Base-by-base conservation (phyloP, 2,888 invertebrate species). In the Drosophila mulleri region DNA sequence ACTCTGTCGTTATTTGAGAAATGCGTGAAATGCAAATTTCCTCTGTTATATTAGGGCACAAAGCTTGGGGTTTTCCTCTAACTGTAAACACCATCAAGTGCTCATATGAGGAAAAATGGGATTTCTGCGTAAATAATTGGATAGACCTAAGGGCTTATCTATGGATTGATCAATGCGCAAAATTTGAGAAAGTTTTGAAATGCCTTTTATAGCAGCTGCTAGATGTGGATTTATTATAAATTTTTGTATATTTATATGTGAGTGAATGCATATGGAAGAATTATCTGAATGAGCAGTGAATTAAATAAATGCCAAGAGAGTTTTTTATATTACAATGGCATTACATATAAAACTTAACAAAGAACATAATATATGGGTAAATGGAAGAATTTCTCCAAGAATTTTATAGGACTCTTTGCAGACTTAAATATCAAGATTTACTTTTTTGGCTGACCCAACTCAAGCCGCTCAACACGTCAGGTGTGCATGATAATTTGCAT, bases 1-100 rank as follows among this genome's bases (percentile, higher is more conserved):
- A 58, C 52, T 64, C 57, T 68, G 60, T 71, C 64, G 18, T 23
- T 70, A 29, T 65, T 65, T 68, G 67, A 71, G 73, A 53, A 75
- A 80, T 35, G 35, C 41, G 39, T 23, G 12, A 57, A 52, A 78
- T 56, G 67, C 48, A 67, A 50, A 61, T 56, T 32, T 56, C 23
- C 32, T 45, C 32, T 18, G 14, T 26, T 41, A 42, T 37, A 44
- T 67, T 67, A 18, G 6, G 20, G 23, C 18, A 7, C 29, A 56
- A 37, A 50, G 37, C 20, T 16, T 4, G 14, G 32, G 41, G 8
- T 7, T 45, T 9, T 18, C 2, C 26, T 11, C 16, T 16, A 23
- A 35, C 41, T 12, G 16, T 32, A n/a, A 47, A 20, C 47, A 26
- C 12, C 20, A 26, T 61, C 44, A 32, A 26, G n/a, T 45, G 45